Percentiles rank a stretch among this genome's conserved stretches.
phyloP scores from a whole-genome alignment of 2,888 invertebrate species.

The Tiliacea citrago region DNA sequence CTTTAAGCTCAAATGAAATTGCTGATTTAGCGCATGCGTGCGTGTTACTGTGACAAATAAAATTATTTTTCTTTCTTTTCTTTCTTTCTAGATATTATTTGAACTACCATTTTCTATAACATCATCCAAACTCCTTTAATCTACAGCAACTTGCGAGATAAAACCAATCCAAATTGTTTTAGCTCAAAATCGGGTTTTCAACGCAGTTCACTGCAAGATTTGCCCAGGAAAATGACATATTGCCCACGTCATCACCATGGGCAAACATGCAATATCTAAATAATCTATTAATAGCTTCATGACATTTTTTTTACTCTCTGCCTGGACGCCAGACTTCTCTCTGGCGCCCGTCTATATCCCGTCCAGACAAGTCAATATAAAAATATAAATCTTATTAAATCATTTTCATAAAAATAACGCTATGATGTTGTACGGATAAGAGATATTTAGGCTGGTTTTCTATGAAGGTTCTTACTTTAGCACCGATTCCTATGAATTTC shows the following conservation, averaged over 20 bases:
- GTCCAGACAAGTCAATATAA: constrained; percentile 16
- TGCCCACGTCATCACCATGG: background rate
- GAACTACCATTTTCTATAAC: background rate
- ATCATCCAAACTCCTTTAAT: no score
- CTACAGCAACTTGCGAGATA: no score
- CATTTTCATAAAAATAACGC: constrained; percentile 24
- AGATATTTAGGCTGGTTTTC: background rate
- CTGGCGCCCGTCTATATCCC: constrained; percentile 36
- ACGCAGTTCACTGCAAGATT: background rate
- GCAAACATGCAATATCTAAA: background rate
- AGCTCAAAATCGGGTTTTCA: no score
- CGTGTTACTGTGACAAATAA: no score
- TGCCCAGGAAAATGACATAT: background rate
- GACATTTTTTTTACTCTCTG: background rate
- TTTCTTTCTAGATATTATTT: no score
- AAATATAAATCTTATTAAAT: constrained; percentile 31
- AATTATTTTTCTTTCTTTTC: no score
- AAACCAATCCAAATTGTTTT: no score
- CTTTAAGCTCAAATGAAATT: no score
- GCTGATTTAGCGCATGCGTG: no score
- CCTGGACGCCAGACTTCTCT: constrained; percentile 35
- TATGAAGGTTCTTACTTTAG: background rate
- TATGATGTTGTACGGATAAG: background rate
- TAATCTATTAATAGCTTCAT: constrained; percentile 13
- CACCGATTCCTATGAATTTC: background rate